Percentiles rank a stretch among this genome's conserved stretches.
Evolutionary conservation across 2,113 vertebrate genomes (phyloP).

Genomic region (Lycaon pictus): DNA sequence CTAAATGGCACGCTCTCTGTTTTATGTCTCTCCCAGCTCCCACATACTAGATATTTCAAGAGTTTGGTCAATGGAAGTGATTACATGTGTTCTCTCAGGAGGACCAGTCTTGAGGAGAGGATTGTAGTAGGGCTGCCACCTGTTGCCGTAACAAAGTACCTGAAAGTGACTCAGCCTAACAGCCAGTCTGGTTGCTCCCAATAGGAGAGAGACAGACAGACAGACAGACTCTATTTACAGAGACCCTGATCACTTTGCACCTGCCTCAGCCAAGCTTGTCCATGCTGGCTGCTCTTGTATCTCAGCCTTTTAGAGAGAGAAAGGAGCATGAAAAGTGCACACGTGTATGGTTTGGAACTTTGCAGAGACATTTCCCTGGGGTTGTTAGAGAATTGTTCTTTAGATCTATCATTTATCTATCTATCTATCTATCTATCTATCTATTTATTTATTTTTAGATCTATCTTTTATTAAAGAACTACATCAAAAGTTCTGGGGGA

Average conservation of each 20-base stretch:
- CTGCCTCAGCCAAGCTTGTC: neutral
- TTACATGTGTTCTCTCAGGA: neutral
- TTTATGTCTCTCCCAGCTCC: neutral
- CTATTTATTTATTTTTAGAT: neutral
- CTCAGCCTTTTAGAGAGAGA: slow-evolving; percentile 1
- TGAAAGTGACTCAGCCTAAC: neutral
- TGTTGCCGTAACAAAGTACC: neutral
- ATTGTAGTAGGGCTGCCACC: neutral
- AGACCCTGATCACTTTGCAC: neutral
- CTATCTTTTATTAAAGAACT: neutral
- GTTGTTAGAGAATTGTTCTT: neutral
- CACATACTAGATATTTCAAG: neutral
- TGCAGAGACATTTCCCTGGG: neutral
- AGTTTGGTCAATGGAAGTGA: neutral
- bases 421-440: too few species aligned
- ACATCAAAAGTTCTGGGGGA: neutral
- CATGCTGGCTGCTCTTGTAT: neutral
- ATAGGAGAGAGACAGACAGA: neutral
- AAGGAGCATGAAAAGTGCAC: neutral
- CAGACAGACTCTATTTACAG: neutral
- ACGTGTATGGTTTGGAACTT: neutral
- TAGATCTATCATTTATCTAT: neutral
- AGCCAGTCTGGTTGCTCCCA: too few species aligned
- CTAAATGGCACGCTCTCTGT: neutral
- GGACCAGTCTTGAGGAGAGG: neutral